Base-by-base conservation (phyloP, 2,113 vertebrate genomes). In the Sylvicapra grimmia region DNA sequence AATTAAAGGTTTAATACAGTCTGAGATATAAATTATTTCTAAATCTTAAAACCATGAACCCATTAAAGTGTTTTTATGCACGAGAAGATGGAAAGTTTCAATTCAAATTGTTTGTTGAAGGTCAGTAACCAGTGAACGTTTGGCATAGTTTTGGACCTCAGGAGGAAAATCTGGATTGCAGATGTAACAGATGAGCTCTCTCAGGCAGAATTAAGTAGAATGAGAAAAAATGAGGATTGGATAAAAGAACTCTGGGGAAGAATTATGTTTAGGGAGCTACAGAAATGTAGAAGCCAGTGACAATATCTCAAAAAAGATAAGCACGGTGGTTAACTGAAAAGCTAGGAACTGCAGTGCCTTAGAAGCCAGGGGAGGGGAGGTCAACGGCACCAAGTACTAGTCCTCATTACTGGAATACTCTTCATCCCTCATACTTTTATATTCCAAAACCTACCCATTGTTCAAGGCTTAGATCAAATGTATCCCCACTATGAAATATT, bases 391-490 rank as follows among this genome's bases (percentile, higher is more conserved):
- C 40, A 89, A 90, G 56, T 40, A 40, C 44, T 89, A 80, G 36
- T 95, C 21, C 29, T 88, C 72, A 68, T 21, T 95, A 90, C 0
- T 44, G 58, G 10, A 86, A 63, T 56, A 91, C 53, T n/a, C 25
- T 92, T 53, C 54, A 77, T 40, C 13, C 36, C 80, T 92, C 29
- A 29, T 61, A 85, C 33, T 56, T 84, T 84, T 33, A 83, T 68
- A 85, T 92, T 94, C 44, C 19, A 95, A 97, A 92, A 92, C 49
- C 36, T 93, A 87, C 33, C 63, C 16, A 75, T 59, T 96, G 51
- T 92, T 97, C 33, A 95, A 94, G 83, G 25, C 58, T 90, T 75
- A 72, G 15, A 85, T 85, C 58, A 88, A 61, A 89, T 84, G 36
- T 18, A 92, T 33, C 33, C 12, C n/a, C 65, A 68, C 63, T 65